phyloP scores from a whole-genome alignment of 1,140 invertebrate genomes.

The Aphelinus certus region DNA sequence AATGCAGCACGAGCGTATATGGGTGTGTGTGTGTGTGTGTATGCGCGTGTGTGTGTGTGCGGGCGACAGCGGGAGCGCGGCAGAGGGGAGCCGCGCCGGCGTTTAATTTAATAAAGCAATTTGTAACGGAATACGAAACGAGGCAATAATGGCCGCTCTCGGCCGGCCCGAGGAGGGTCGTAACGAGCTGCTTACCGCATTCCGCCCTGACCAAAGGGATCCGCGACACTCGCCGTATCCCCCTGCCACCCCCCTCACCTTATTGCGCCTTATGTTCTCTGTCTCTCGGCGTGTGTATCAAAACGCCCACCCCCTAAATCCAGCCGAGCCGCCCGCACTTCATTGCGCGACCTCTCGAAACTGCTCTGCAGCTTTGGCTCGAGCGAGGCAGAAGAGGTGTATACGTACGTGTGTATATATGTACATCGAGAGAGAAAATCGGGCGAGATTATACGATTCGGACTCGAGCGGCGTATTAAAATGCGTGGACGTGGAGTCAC shows the following conservation, averaged over 20 bases:
- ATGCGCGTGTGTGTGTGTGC: constrained; percentile 34
- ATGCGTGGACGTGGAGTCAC: neutral
- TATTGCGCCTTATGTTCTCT: constrained; percentile 39
- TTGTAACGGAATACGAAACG: constrained; percentile 53
- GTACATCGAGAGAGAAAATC: constrained; percentile 34
- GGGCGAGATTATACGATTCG: constrained; percentile 7
- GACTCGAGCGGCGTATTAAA: constrained; percentile 10
- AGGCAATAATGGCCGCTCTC: constrained; percentile 51
- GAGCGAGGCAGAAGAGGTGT: neutral
- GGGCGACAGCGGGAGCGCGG: constrained; percentile 11
- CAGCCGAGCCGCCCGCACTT: constrained; percentile 4
- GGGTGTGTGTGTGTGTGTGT: neutral
- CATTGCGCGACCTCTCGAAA: no score
- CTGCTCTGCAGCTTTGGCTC: constrained; percentile 15
- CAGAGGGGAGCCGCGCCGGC: constrained; percentile 11
- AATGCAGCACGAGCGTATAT: no score
- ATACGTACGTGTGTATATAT: no score
- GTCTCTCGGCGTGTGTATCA: constrained; percentile 15
- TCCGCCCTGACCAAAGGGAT: constrained; percentile 38
- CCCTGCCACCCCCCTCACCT: constrained; percentile 37
- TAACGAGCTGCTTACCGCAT: constrained; percentile 56
- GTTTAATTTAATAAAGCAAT: constrained; percentile 43
- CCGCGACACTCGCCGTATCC: constrained; percentile 31
- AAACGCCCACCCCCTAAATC: constrained; percentile 22
- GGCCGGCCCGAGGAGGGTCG: constrained; percentile 46